Evolutionary conservation across 1,140 invertebrate species (phyloP).

Genomic region (Drosophila sp.): DNA sequence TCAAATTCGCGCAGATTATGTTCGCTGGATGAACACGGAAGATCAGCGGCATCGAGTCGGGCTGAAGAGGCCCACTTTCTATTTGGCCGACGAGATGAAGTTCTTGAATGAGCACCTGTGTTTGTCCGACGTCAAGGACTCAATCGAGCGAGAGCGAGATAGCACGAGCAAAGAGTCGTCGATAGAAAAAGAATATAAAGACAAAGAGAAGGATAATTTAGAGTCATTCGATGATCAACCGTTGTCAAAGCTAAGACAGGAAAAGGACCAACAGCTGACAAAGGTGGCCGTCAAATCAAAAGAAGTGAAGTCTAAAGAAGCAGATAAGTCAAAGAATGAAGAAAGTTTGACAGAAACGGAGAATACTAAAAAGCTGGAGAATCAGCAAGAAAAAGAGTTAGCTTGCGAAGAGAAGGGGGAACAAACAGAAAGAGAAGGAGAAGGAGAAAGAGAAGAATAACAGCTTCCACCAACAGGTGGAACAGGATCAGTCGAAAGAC

Average conservation of each 20-base stretch:
- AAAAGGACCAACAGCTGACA: not conserved
- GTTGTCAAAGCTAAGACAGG: slow-evolving; percentile 13
- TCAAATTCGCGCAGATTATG: slow-evolving; percentile 60
- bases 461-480: not conserved
- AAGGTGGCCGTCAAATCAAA: not conserved
- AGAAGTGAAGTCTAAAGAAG: not conserved
- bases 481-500: not conserved
- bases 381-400: not conserved
- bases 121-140: slow-evolving; percentile 18
- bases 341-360: not conserved
- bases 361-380: not conserved
- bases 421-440: not conserved
- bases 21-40: slow-evolving; percentile 40
- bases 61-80: slow-evolving; percentile 24
- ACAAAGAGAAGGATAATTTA: not conserved
- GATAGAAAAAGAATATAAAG: slow-evolving; percentile 27
- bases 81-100: slow-evolving; percentile 41
- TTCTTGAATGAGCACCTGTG: slow-evolving; percentile 54
- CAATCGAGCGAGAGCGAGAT: slow-evolving; percentile 35
- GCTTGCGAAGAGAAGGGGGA: too few relatives aligned
- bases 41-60: slow-evolving; percentile 29
- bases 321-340: not conserved
- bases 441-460: not conserved
- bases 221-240: slow-evolving; percentile 35
- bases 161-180: slow-evolving; percentile 36